phyloP scores from a whole-genome alignment of 1,140 invertebrate genomes.

The Drosophila simulans region DNA sequence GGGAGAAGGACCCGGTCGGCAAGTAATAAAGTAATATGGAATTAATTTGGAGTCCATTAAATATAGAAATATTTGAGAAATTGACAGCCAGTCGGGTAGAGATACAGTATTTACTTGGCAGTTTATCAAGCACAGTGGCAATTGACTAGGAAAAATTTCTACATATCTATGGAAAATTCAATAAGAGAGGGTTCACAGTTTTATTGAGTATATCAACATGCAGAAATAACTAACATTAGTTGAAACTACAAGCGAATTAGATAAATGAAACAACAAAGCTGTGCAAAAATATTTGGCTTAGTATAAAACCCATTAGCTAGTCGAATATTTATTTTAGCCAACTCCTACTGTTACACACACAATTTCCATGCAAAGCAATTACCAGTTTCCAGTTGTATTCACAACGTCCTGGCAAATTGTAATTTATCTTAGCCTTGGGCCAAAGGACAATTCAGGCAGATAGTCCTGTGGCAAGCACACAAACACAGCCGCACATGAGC shows the following conservation, averaged over 20 bases:
- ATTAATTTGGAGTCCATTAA: constrained; percentile 60
- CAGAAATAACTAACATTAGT: not conserved
- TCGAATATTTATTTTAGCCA: constrained; percentile 15
- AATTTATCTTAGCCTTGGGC: constrained; percentile 55
- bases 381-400: constrained; percentile 38
- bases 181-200: too few relatives aligned
- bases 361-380: constrained; percentile 44
- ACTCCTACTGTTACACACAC: constrained; percentile 18
- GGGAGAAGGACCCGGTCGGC: constrained; percentile 27
- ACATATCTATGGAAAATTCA: too few relatives aligned
- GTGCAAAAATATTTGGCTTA: not conserved
- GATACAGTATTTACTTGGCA: constrained; percentile 20
- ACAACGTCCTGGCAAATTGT: constrained; percentile 45
- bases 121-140: constrained; percentile 26
- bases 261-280: not conserved
- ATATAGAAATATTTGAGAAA: constrained; percentile 49
- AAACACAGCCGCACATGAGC: not conserved
- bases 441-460: constrained; percentile 42
- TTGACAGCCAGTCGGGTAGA: constrained; percentile 21
- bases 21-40: constrained; percentile 62
- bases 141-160: not conserved
- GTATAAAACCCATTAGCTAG: too few relatives aligned
- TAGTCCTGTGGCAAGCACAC: constrained; percentile 21
- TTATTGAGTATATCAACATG: not conserved
- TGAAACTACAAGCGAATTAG: not conserved